Conservation (phyloP, 2,888 invertebrate genomes). For the Calliscelio sp. region DNA sequence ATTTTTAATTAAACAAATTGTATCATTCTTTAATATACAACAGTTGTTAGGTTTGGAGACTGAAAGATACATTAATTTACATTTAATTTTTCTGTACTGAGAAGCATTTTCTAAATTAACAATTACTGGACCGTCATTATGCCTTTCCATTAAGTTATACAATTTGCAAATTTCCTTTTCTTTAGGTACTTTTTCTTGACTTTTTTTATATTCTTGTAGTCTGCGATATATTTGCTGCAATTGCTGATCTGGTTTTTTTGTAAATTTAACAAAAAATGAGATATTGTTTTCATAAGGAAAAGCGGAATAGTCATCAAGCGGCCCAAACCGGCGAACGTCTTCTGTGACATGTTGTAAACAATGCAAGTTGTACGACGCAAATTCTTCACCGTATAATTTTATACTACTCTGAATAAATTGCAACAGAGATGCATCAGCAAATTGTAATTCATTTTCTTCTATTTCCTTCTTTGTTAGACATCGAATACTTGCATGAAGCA, state of each 20-base stretch:
- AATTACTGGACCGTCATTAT: neutral
- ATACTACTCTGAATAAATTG: neutral
- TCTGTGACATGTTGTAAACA: slow-evolving; percentile 75
- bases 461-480: slow-evolving; percentile 1
- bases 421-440: slow-evolving; percentile 35
- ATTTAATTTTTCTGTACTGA: slow-evolving; percentile 16
- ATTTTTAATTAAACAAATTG: slow-evolving; percentile 11
- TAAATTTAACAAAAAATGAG: slow-evolving; percentile 37
- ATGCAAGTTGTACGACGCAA: slow-evolving; percentile 78
- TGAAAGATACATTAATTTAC: too few relatives aligned
- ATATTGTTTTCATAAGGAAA: slow-evolving; percentile 70
- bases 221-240: slow-evolving; percentile 56
- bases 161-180: too few relatives aligned
- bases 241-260: slow-evolving; percentile 50
- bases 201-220: slow-evolving; percentile 16
- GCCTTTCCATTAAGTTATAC: neutral
- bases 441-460: neutral
- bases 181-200: too few relatives aligned
- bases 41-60: too few relatives aligned
- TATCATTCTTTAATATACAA: too few relatives aligned
- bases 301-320: slow-evolving; percentile 65
- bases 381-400: slow-evolving; percentile 68
- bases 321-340: too few relatives aligned
- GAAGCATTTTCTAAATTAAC: neutral
- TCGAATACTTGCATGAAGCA: slow-evolving; percentile 46